phyloP scores from a whole-genome alignment of 1,140 invertebrate species.

The Nebria ingens region DNA sequence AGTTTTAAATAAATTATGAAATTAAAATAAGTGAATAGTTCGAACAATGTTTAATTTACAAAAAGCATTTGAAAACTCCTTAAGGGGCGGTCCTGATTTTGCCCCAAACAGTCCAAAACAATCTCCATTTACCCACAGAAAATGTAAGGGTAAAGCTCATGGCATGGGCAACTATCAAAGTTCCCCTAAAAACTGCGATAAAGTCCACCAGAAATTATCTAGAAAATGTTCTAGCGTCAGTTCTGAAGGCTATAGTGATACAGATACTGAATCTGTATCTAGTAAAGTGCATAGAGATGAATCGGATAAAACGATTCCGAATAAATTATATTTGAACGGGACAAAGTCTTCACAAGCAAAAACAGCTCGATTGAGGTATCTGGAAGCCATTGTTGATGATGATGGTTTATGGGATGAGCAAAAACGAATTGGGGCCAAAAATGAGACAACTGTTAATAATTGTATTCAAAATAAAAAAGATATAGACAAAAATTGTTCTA shows the following conservation, averaged over 20 bases:
- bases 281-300: conserved; percentile 18
- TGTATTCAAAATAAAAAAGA: background rate
- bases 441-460: background rate
- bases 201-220: background rate
- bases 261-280: conserved; percentile 34
- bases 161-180: conserved; percentile 28
- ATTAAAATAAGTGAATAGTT: too few species aligned
- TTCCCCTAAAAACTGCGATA: conserved; percentile 14
- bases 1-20: too few species aligned
- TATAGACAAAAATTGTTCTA: too few species aligned
- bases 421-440: background rate
- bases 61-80: conserved; percentile 52
- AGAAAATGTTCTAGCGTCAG: conserved; percentile 34
- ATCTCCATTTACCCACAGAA: conserved; percentile 45
- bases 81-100: conserved; percentile 35
- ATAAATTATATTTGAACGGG: conserved; percentile 40
- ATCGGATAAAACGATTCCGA: conserved; percentile 21
- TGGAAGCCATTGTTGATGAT: conserved; percentile 31
- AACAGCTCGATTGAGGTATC: conserved; percentile 43
- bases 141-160: conserved; percentile 59
- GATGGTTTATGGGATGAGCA: conserved; percentile 22
- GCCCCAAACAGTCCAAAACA: conserved; percentile 44
- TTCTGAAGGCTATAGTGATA: conserved; percentile 44
- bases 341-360: conserved; percentile 47
- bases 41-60: conserved; percentile 45